These are phyloP conservation scores for Gymnothorax reevesii DNA, from an alignment of 2,797 vertebrate species.

Conservation along the genomic window DNA sequence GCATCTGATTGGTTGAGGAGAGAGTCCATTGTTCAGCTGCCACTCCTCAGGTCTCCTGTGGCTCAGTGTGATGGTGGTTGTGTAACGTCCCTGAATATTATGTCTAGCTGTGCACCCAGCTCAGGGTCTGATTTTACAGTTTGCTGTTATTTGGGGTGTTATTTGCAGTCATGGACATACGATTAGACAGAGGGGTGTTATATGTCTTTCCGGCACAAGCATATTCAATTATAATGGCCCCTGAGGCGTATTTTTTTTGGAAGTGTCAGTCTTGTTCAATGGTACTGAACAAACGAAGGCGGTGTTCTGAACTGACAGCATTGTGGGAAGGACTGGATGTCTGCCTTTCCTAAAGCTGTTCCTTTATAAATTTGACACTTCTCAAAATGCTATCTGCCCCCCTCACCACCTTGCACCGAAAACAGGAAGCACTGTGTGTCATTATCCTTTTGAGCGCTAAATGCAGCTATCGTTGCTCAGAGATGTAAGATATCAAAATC, in stretches of 20 bases:
- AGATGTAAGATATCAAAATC: too few species aligned
- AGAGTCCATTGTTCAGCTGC: neutral
- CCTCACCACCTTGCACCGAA: neutral
- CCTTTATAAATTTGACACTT: neutral
- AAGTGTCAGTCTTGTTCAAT: neutral
- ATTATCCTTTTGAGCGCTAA: neutral
- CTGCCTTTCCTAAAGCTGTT: neutral
- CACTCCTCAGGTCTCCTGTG: neutral
- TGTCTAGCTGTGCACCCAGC: neutral
- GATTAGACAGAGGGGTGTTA: neutral
- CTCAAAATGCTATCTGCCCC: neutral
- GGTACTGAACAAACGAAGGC: neutral
- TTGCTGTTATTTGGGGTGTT: neutral
- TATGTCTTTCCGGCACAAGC: neutral
- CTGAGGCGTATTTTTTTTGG: neutral
- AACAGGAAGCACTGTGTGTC: neutral
- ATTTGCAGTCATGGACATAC: neutral
- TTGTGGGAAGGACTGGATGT: neutral
- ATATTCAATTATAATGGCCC: neutral
- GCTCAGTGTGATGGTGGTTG: neutral
- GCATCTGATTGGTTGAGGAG: neutral
- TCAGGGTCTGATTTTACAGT: neutral
- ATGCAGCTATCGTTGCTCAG: too few species aligned
- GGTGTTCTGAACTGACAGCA: neutral
- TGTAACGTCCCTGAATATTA: neutral